These are phyloP conservation scores for Eupithecia abbreviata DNA, from an alignment of 2,888 invertebrate genomes.

Conservation along the genomic window DNA sequence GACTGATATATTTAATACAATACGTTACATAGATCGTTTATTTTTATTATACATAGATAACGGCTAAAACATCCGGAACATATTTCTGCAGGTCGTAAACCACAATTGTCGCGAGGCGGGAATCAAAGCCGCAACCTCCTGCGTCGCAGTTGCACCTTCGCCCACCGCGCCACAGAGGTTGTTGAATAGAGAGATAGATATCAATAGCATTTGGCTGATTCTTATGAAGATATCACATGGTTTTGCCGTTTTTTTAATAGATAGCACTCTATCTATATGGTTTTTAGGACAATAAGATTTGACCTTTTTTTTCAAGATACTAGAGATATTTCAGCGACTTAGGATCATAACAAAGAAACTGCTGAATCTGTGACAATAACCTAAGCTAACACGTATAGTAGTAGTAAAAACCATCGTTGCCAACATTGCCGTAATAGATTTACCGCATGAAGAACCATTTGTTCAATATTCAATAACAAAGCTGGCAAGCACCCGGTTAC, in stretches of 20 bases:
- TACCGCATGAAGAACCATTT: constrained; percentile 42
- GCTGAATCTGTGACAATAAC: not conserved
- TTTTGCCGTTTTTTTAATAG: no score
- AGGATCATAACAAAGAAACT: not conserved
- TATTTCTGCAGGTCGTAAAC: no score
- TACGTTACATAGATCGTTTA: no score
- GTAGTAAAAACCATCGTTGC: constrained; percentile 28
- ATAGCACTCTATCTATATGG: no score
- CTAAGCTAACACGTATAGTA: not conserved
- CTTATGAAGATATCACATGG: not conserved
- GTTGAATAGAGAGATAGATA: no score
- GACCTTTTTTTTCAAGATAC: not conserved
- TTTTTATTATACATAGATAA: no score
- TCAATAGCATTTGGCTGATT: not conserved
- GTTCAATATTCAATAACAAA: constrained; percentile 39
- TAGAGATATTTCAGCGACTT: not conserved
- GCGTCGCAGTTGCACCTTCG: no score
- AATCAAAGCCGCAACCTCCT: no score
- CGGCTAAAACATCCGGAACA: no score
- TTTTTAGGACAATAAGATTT: not conserved
- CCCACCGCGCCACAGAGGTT: no score
- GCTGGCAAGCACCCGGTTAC: not conserved
- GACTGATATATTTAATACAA: no score
- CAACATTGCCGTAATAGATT: constrained; percentile 35
- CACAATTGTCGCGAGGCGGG: no score